Base-by-base conservation (phyloP, 2,113 vertebrate species). In the Cygnus buccinator region DNA sequence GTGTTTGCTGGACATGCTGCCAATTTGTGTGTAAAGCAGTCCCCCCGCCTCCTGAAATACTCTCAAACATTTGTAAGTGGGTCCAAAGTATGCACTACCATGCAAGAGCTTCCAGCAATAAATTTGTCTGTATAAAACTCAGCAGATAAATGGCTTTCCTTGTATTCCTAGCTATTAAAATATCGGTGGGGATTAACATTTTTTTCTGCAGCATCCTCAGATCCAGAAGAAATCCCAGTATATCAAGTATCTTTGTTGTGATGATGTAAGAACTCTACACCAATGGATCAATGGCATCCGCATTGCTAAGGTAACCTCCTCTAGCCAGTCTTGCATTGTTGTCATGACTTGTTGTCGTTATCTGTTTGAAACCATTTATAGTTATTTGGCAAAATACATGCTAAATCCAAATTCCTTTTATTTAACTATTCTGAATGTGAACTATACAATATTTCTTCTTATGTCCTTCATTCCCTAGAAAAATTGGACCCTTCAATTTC, bases 181-280 rank as follows among this genome's bases (percentile, higher is more conserved):
- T 68, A 59, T 9, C 84, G 31, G 93, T 71, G 19, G 87, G 8
- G n/a, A 43, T 66, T 41, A 67, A 81, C 19, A 31, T 9, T 80
- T 93, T 79, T 80, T 92, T 84, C 44, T 93, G 5, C 90, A 99
- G 99, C 99, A 99, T 92, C 99, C 99, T 71, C 99, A 99, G 96
- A 99, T 99, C 93, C 99, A 99, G 97, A 99, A 99, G 97, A 99
- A 99, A 94, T 99, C 99, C 9, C 99, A 99, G 94, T 99, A 99
- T 96, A 99, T 99, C 92, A 99, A 99, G 87, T 99, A 99, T 67
- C 98, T 99, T 91, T 99, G 99, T 95, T 99, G 99, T 72, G 99
- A 99, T 90, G 99, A 99, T 48, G 98, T 99, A 75, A 98, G 99
- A 97, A 99, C 99, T n/a, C 98, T 99, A 43, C 99, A 99, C 95